Conservation (phyloP, 2,113 vertebrate species). For the Saimiri boliviensis region DNA sequence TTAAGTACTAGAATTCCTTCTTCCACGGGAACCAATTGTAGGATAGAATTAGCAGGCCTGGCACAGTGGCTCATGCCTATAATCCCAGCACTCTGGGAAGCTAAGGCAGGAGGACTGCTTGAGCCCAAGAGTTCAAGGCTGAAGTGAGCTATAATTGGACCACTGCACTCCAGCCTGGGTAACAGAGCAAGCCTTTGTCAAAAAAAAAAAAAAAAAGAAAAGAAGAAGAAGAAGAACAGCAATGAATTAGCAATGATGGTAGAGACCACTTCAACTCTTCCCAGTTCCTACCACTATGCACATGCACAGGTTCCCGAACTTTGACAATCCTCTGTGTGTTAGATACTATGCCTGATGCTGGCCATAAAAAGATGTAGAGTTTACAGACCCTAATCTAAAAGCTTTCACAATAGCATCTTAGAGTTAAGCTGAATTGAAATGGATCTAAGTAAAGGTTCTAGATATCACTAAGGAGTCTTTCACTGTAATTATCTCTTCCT, state of each 20-base stretch:
- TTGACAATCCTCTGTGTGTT: background rate
- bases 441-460: background rate
- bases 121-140: no score
- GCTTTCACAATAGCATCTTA: background rate
- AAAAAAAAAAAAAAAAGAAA: no score
- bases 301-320: background rate
- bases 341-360: background rate
- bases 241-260: background rate
- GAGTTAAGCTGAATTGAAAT: background rate
- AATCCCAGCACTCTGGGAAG: no score
- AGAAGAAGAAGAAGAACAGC: no score
- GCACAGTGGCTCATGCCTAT: no score
- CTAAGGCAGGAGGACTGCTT: no score
- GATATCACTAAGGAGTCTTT: background rate
- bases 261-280: constrained; percentile 4
- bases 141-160: no score
- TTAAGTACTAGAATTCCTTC: background rate
- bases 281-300: background rate
- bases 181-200: no score
- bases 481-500: constrained; percentile 39
- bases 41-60: background rate
- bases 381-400: background rate
- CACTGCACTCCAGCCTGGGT: no score
- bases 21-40: background rate
- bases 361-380: background rate